Evolutionary conservation across 2,797 vertebrate species (phyloP), one percentile per base, ranked within the genome.

Genomic region (Apogon hyalosoma): DNA sequence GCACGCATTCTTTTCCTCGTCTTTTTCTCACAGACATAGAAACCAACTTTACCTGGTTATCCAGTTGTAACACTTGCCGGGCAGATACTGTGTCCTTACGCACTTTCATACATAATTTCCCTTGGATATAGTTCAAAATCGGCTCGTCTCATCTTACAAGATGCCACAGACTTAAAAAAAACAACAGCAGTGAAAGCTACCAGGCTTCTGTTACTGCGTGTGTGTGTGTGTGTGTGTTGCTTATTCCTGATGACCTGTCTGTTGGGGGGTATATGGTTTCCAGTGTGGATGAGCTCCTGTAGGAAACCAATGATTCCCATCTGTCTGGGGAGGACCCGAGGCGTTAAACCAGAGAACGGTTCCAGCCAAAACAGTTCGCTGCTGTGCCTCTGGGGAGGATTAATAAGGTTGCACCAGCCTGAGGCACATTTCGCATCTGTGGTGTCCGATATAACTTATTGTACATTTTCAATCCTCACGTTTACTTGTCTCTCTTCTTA

Each of bases 141-240:
- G 68, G 28, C 57, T 69, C 57, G 58, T 80, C 66, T 92, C 84
- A 75, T 36, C 28, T 92, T 91, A 87, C 81, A 13, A 57, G 40
- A 42, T 63, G 62, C 62, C 60, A 72, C 68, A 82, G 56, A 50
- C 39, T 75, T 78, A 84, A 84, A 87, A 21, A 21, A 21, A 21
- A 88, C 76, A 76, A 67, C 65, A 70, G 46, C 59, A 78, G 73
- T 82, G 85, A 90, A 89, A 83, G 76, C 75, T 64, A 72, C 46
- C 41, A 69, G 82, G 84, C 45, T 83, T 80, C 70, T 75, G 28
- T 90, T 88, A 84, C 81, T 33, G 57, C 9, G 45, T n/a, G 43
- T 59, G 59, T 70, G 45, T 57, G 62, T 56, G 52, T 51, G 51
- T 56, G 45, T 42, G 64, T 43, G 46, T 43, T n/a, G n/a, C 19